Base-by-base conservation (phyloP, 2,797 vertebrate genomes). In the Halcyon leucocephala region DNA sequence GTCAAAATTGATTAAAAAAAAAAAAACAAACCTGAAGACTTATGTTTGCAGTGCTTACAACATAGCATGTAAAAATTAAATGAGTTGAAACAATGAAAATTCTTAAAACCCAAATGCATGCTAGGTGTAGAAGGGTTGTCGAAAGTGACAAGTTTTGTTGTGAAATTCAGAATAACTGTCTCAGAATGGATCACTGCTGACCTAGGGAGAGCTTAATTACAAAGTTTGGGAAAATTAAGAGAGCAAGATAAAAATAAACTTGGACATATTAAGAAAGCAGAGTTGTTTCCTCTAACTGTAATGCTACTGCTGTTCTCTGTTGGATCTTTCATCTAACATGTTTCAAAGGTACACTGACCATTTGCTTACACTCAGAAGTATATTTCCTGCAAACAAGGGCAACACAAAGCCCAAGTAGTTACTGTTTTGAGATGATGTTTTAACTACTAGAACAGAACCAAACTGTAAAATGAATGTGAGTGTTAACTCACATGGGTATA, bases 81-180 rank as follows among this genome's bases (percentile, higher is more conserved):
- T 78, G 48, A 88, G 58, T 4, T 86, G 57, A 79, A 93, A 74
- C 26, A 91, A 37, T 74, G 65, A 93, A 96, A 95, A 64, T 39
- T 93, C 49, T 78, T 88, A 86, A 73, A 94, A 90, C 55, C 35
- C 42, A 97, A 33, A 37, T 87, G 4, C 22, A 60, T 70, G n/a
- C 29, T 49, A 92, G 73, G 25, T 96, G 51, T 58, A 82, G 78
- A 90, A 85, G 86, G 85, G 7, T 71, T 76, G 46, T 93, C 73
- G 73, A n/a, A 65, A 88, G 25, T 85, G 42, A 79, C 52, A 22
- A 79, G 26, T 51, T 86, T 10, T 21, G 19, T n/a, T 57, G 55
- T 96, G 71, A 85, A 88, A 86, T 29, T 93, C 90, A 95, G 67
- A 97, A 84, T 95, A 95, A 87, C 41, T 93, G 24, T 77, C 46